Evolutionary conservation across 1,140 invertebrate species (phyloP).

Genomic region (Euschistus heros): DNA sequence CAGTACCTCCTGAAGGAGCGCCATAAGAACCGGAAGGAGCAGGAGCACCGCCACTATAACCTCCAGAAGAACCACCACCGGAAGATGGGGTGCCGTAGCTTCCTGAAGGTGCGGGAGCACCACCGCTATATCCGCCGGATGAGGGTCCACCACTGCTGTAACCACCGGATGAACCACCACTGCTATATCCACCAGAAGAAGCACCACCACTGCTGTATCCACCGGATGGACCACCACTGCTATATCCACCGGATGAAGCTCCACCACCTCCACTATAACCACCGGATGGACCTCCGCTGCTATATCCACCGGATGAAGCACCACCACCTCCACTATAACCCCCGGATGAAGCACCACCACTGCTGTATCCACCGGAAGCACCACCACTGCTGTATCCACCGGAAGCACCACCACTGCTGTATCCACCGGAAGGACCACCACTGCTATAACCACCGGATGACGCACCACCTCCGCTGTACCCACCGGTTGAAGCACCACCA

Average conservation of each 20-base stretch:
- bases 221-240: conserved; percentile 27
- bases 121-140: neutral
- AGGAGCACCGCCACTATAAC: neutral
- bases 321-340: conserved; percentile 20
- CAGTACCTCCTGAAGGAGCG: conserved; percentile 9
- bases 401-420: conserved; percentile 15
- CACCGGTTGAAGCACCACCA: conserved; percentile 21
- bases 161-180: conserved; percentile 20
- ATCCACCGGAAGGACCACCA: conserved; percentile 22
- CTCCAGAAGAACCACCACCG: conserved; percentile 16
- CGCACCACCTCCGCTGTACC: neutral
- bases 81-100: conserved; percentile 25
- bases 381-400: neutral
- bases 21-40: conserved; percentile 19
- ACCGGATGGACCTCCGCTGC: conserved; percentile 26
- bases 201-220: neutral
- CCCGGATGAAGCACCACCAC: conserved; percentile 17
- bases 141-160: conserved; percentile 20
- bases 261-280: neutral
- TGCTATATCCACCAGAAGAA: conserved; percentile 9
- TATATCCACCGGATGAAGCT: conserved; percentile 21
- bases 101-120: conserved; percentile 9
- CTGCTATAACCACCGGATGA: conserved; percentile 11
- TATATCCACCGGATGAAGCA: conserved; percentile 27
- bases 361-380: neutral